A percentile compares a stretch with the other conserved stretches of the same genome.
Evolutionary conservation across 2,888 invertebrate species (phyloP).

Genomic region (Phortica magna): DNA sequence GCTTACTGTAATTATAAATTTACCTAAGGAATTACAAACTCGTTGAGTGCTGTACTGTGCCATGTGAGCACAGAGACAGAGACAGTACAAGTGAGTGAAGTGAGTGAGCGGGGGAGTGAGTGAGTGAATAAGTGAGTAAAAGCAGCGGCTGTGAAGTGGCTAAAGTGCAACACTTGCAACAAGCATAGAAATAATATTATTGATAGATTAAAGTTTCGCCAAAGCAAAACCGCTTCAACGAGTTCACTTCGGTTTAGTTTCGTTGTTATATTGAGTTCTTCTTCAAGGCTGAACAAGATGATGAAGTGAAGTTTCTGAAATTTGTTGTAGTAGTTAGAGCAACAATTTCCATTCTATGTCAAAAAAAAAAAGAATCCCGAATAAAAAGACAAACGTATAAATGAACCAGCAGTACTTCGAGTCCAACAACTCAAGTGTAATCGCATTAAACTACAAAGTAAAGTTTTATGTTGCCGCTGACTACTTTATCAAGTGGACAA

Average conservation of each 20-base stretch:
- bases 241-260: background rate
- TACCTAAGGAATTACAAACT: slow-evolving; percentile 67
- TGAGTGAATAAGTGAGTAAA: background rate
- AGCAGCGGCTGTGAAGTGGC: slow-evolving; percentile 45
- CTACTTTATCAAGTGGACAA: slow-evolving; percentile 26
- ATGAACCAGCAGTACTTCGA: background rate
- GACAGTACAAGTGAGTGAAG: slow-evolving; percentile 32
- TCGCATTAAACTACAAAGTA: slow-evolving; percentile 34
- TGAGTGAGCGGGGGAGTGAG: background rate
- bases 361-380: background rate
- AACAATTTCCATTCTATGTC: slow-evolving; percentile 1
- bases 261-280: background rate
- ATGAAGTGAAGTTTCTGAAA: slow-evolving; percentile 26
- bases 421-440: slow-evolving; percentile 25
- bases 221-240: background rate
- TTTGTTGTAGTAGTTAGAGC: slow-evolving; percentile 14
- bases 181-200: slow-evolving; percentile 63
- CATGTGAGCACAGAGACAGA: slow-evolving; percentile 41
- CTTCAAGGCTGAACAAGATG: slow-evolving; percentile 5
- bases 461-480: slow-evolving; percentile 23
- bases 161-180: slow-evolving; percentile 32
- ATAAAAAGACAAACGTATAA: background rate
- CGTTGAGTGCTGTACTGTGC: slow-evolving; percentile 52
- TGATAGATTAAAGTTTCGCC: slow-evolving; percentile 62
- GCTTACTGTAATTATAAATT: slow-evolving; percentile 70